Base-by-base conservation (phyloP, 2,888 invertebrate species). In the Antitype chi region DNA sequence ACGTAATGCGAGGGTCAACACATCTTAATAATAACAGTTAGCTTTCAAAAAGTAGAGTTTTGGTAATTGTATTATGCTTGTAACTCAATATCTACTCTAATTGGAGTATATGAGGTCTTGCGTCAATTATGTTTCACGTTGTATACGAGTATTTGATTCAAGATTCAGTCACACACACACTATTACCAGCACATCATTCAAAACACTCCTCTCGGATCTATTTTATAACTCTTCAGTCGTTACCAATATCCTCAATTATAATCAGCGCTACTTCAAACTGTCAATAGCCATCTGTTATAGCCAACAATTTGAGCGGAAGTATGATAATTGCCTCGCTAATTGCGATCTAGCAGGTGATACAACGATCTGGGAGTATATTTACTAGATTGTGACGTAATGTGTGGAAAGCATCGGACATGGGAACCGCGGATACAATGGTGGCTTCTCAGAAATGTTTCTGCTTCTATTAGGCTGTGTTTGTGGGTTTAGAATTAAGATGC, bases 301-400 rank as follows among this genome's bases (percentile, higher is more conserved):
- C 68, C 76, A 79, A 76, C 82, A 78, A 80, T 81, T 74, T 70
- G 70, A 85, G 82, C 91, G 91, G 91, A 91, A 89, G 91, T 88
- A 70, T 62, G 79, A 78, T 91, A 89, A 91, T 91, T 91, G 88
- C 80, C 74, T 74, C 80, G 71, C 84, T 90, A 90, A 91, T 91
- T 89, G 86, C 84, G 57, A 85, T 88, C 85, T 87, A 85, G 83
- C 87, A 79, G 77, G 85, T 77, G 85, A 81, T 80, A 76, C 75
- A 71, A 77, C 64, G 9, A 70, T 70, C 70, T 78, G 73, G 55
- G 71, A 75, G 72, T 63, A 23, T 43, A 23, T 67, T 60, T 47
- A 63, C 59, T 53, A 77, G 55, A 75, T 77, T 72, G 67, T 87
- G 84, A 86, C n/a, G 78, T 59, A 87, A 87, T 60, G 23, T 60